phyloP scores from a whole-genome alignment of 1,140 invertebrate species.

The Platyura marginata region DNA sequence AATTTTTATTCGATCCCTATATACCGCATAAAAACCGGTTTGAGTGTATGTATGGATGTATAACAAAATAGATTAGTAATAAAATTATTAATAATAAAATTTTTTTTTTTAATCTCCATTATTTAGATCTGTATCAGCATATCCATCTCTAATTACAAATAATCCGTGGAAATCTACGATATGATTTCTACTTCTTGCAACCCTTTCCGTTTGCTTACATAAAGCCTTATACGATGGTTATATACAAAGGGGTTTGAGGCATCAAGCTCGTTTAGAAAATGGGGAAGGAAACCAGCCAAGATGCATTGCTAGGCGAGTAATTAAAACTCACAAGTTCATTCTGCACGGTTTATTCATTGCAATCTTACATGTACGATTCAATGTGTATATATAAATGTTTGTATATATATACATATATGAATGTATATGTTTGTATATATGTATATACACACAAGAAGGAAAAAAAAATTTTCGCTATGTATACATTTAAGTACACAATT shows the following conservation, averaged over 20 bases:
- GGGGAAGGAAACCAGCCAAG: conserved; percentile 1
- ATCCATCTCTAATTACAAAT: neutral
- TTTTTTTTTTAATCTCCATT: too few relatives aligned
- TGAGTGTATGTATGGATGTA: too few relatives aligned
- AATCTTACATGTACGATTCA: neutral
- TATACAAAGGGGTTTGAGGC: neutral
- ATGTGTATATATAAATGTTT: neutral
- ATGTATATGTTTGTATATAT: neutral
- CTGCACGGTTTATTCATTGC: conserved; percentile 1
- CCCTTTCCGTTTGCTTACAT: neutral
- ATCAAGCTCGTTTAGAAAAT: neutral
- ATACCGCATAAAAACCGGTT: too few relatives aligned
- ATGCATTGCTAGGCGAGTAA: conserved; percentile 3
- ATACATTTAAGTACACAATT: conserved; percentile 1
- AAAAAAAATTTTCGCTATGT: too few relatives aligned
- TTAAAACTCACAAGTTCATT: conserved; percentile 2
- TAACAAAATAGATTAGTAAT: too few relatives aligned
- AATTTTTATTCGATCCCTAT: too few relatives aligned
- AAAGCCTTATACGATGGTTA: neutral
- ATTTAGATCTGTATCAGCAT: too few relatives aligned
- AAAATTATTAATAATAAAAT: too few relatives aligned
- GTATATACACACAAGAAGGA: neutral
- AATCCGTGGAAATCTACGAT: neutral
- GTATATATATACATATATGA: neutral
- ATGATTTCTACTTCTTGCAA: neutral